A percentile compares a stretch with the other conserved stretches of the same genome.
phyloP scores from a whole-genome alignment of 2,888 invertebrate species.

The Heliconius cydno region DNA sequence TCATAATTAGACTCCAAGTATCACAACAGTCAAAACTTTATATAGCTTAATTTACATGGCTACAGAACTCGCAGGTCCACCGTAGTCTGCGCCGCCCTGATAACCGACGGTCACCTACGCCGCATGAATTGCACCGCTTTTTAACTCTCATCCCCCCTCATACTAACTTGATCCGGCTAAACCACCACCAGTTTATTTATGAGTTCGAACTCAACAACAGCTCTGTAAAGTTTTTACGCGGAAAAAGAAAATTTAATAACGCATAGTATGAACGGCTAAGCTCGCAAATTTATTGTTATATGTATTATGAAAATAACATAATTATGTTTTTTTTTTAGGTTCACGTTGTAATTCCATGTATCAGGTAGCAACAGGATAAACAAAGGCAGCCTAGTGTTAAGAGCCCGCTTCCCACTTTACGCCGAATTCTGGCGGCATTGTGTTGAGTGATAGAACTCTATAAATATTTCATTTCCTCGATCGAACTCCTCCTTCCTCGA shows the following conservation, averaged over 20 bases:
- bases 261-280: conserved; percentile 37
- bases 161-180: conserved; percentile 78
- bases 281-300: conserved; percentile 40
- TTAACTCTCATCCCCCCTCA: conserved; percentile 77
- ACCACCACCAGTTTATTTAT: conserved; percentile 76
- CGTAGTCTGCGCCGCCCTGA: conserved; percentile 70
- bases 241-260: conserved; percentile 45
- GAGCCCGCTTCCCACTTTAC: no score
- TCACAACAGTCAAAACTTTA: neutral
- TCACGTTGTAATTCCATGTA: no score
- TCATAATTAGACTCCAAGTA: neutral
- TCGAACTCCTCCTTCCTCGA: no score
- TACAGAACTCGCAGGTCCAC: conserved; percentile 37
- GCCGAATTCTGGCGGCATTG: no score
- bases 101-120: conserved; percentile 82
- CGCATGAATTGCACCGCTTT: conserved; percentile 82
- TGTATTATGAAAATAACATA: conserved; percentile 25
- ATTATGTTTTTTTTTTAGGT: no score
- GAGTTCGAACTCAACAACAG: conserved; percentile 70
- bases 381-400: no score
- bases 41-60: conserved; percentile 11
- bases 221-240: conserved; percentile 43
- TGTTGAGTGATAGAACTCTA: no score
- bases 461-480: no score
- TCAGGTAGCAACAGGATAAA: no score